Evolutionary conservation across 2,797 vertebrate genomes (phyloP), one percentile per base, ranked within the genome.

Genomic region (Xenops minutus): DNA sequence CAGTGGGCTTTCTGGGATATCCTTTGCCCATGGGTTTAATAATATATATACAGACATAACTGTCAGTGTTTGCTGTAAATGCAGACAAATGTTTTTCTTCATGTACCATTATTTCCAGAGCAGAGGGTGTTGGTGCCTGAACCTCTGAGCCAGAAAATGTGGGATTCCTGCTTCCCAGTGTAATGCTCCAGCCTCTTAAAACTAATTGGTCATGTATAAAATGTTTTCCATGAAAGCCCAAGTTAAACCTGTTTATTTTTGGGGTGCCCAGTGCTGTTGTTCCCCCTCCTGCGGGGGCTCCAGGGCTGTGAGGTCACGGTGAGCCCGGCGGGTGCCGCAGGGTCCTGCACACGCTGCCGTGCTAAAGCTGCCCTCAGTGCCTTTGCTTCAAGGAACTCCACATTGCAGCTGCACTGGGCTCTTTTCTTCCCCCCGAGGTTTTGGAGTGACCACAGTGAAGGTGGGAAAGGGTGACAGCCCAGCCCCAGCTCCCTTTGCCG

Each of bases 401-500:
- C 58, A 77, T 59, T 66, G 46, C 66, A 95, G 62, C 80, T 95
- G 67, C 75, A 11, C 63, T 87, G 54, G 41, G n/a, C 66, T 92
- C 41, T 52, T 51, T 72, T 80, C 48, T 36, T 17, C 6, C 4
- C 18, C 27, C 21, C 44, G n/a, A 63, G 83, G n/a, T 85, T 95
- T 88, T 37, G 48, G 80, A 85, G 85, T 96, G 93, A 73, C 92
- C 86, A 76, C 90, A 93, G 88, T 85, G 80, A 75, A 76, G 63
- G 69, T 1, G 3, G 46, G 85, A 51, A 20, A 34, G 80, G 84
- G 76, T 82, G 69, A 37, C 59, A 92, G 85, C 90, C 78, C 55
- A 67, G 75, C 6, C 93, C 92, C 39, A 85, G 77, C 71, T 90
- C 54, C 68, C 21, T 17, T 82, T 75, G 81, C 59, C 17, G 52